Conservation (phyloP, 2,113 vertebrate species). For the Phyllostomus hastatus region DNA sequence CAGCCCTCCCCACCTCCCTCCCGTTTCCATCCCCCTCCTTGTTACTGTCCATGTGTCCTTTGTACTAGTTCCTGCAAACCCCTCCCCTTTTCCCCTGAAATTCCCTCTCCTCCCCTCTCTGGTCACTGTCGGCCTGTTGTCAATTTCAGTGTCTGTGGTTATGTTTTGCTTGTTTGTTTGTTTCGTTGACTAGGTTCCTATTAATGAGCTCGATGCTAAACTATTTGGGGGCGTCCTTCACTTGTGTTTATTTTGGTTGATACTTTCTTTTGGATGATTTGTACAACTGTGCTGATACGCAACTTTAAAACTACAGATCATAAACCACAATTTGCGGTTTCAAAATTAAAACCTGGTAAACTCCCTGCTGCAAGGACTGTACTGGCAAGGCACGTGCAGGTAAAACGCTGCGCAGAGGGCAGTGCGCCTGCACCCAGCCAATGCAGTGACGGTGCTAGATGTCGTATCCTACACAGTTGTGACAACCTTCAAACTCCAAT, state of each 20-base stretch:
- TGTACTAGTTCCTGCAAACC: too few species aligned
- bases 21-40: too few species aligned
- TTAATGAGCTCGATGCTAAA: neutral
- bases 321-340: neutral
- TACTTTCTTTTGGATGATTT: neutral
- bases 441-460: neutral
- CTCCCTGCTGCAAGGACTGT: neutral
- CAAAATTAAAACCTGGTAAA: neutral
- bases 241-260: neutral
- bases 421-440: neutral
- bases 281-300: neutral
- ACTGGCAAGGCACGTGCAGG: neutral
- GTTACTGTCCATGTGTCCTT: too few species aligned
- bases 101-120: too few species aligned
- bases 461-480: neutral
- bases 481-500: neutral
- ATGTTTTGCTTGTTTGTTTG: too few species aligned
- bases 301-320: constrained; percentile 3
- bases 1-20: too few species aligned
- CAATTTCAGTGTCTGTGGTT: too few species aligned
- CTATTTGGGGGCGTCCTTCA: neutral
- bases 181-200: too few species aligned
- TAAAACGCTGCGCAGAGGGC: neutral
- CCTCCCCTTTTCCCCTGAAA: too few species aligned
- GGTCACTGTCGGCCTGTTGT: too few species aligned